Percentiles rank a stretch among this genome's conserved stretches.
These are phyloP conservation scores for Zaprionus vittiger DNA, from an alignment of 1,140 invertebrate genomes.

Conservation along the genomic window DNA sequence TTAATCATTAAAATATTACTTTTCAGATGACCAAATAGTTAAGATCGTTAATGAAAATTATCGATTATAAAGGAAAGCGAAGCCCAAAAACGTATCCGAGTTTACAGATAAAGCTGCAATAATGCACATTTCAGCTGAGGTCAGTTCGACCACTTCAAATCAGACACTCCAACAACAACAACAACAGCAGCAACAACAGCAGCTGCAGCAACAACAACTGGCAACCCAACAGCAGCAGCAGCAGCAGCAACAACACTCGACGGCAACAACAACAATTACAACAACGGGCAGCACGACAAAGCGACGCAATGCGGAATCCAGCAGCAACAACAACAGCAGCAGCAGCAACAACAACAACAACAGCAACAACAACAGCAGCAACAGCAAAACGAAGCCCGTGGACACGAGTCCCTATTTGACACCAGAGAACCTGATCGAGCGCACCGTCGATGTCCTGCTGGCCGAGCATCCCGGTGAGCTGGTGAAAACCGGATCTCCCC, in stretches of 20 bases:
- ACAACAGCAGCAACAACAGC: constrained; percentile 67
- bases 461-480: constrained; percentile 97
- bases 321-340: constrained; percentile 58
- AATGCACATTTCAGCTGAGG: constrained; percentile 90
- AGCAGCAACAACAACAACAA: constrained; percentile 58
- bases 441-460: constrained; percentile 91
- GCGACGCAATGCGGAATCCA: constrained; percentile 62
- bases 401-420: constrained; percentile 87
- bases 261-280: constrained; percentile 58
- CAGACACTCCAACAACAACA: constrained; percentile 69
- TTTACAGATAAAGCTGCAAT: constrained; percentile 57
- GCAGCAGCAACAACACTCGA: constrained; percentile 51
- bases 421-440: constrained; percentile 92
- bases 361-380: constrained; percentile 62
- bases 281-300: constrained; percentile 63
- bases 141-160: constrained; percentile 87
- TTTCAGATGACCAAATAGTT: constrained; percentile 37
- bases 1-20: neutral
- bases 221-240: constrained; percentile 39
- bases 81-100: constrained; percentile 8
- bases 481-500: constrained; percentile 96
- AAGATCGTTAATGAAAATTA: neutral
- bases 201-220: constrained; percentile 61
- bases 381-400: constrained; percentile 66
- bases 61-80: neutral